Evolutionary conservation across 2,113 vertebrate species (phyloP), one percentile per base, ranked within the genome.

Genomic region (Oplegnathus fasciatus): DNA sequence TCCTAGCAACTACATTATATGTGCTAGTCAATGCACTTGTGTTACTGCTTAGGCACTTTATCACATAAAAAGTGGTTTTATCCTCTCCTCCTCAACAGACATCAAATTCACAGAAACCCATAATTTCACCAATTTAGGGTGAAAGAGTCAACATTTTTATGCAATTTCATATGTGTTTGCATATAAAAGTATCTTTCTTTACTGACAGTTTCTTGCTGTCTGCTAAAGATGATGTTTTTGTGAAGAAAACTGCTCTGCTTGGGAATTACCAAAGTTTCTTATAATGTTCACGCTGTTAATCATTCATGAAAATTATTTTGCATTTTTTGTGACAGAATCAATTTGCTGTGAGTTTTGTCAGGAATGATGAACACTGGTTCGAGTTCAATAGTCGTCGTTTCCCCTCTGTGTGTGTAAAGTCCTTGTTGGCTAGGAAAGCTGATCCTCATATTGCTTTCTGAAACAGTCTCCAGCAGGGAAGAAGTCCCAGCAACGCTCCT

Each of bases 361-460:
- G 83, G 66, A 86, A 81, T 86, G 77, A 75, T 60, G 44, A 77
- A 74, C 44, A 74, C 3, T 61, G 24, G 18, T 26, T 62, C n/a
- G 10, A 68, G 22, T 24, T 78, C 8, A 50, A 24, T 32, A 44
- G 57, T 17, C 67, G 8, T 34, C 0, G 22, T 65, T 55, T 32
- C 34, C 42, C 34, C 50, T 66, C 4, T 7, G 6, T 18, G 30
- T 62, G 44, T 68, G 30, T 75, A 26, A 48, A 62, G 30, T 37
- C 24, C 30, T 66, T 55, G 52, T 52, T 28, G 37, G 50, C 60
- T 94, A 96, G 54, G 92, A 95, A 44, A 96, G 94, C 55, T 94
- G 96, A 92, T 96, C 96, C 83, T 96, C 96, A 72, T 96, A 96
- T 72, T 96, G 96, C 86, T 96, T 96, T 77, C 96, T 93, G 85